Evolutionary conservation across 30 jellyfish, hydroid and myxozoan genomes (phyloP).

Genomic region (Turritopsis dohrnii): DNA sequence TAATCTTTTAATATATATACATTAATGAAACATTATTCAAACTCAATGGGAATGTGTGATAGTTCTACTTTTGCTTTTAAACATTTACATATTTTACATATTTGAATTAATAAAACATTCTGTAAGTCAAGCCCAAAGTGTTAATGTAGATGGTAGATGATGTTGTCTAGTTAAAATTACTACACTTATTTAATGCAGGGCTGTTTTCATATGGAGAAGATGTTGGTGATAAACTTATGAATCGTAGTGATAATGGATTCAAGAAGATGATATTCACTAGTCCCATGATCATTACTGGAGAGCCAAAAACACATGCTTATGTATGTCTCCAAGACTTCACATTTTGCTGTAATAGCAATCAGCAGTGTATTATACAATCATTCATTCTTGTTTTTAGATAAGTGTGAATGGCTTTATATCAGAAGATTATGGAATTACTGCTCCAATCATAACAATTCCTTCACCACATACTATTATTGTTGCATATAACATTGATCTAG

Average conservation of each 20-base stretch:
- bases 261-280: not conserved
- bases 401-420: slow-evolving; percentile 10
- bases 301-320: not conserved
- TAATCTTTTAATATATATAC: too few relatives aligned
- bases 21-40: too few relatives aligned
- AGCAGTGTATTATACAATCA: not conserved
- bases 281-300: not conserved
- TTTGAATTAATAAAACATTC: too few relatives aligned
- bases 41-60: too few relatives aligned
- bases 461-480: not conserved
- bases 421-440: not conserved
- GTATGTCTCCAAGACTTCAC: not conserved
- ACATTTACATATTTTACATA: too few relatives aligned
- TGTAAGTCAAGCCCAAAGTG: too few relatives aligned
- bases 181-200: not conserved
- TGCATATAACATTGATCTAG: not conserved
- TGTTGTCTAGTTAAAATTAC: too few relatives aligned
- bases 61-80: too few relatives aligned
- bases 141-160: too few relatives aligned
- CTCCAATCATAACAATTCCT: not conserved
- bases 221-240: not conserved
- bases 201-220: not conserved
- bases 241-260: not conserved
- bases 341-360: not conserved
- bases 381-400: not conserved